A percentile compares a stretch with the other conserved stretches of the same genome.
phyloP scores from a whole-genome alignment of 2,797 vertebrate species.

The Australoheros facetus region DNA sequence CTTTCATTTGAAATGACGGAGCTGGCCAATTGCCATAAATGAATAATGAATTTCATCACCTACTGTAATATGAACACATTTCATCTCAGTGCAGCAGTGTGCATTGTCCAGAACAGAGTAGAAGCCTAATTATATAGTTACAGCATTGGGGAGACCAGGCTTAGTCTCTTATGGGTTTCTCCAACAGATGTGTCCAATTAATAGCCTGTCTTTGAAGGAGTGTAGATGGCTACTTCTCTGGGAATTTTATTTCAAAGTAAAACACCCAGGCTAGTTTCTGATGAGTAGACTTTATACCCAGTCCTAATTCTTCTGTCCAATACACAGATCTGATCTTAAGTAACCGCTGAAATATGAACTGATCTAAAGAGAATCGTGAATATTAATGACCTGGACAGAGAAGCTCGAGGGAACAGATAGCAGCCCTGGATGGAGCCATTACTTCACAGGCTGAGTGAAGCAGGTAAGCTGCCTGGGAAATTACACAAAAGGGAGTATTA shows the following conservation, averaged over 20 bases:
- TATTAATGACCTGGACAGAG: slow-evolving; percentile 51
- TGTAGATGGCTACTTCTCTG: slow-evolving; percentile 60
- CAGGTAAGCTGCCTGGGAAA: slow-evolving; percentile 37
- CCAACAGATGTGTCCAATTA: slow-evolving; percentile 78
- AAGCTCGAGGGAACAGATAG: slow-evolving; percentile 20
- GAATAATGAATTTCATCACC: slow-evolving; percentile 76
- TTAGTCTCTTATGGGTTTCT: slow-evolving; percentile 70
- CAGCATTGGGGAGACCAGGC: slow-evolving; percentile 42
- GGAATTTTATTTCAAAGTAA: slow-evolving; percentile 74
- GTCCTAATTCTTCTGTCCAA: slow-evolving; percentile 47
- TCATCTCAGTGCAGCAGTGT: slow-evolving; percentile 38
- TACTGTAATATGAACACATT: slow-evolving; percentile 50
- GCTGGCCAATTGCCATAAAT: slow-evolving; percentile 60
- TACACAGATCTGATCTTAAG: slow-evolving; percentile 24
- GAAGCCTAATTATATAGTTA: slow-evolving; percentile 61
- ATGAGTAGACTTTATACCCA: slow-evolving; percentile 49
- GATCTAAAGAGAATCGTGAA: slow-evolving; percentile 37
- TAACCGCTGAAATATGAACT: slow-evolving; percentile 30
- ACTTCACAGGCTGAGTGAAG: slow-evolving; percentile 22
- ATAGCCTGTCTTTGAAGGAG: slow-evolving; percentile 72
- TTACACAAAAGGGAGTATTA: slow-evolving; percentile 19
- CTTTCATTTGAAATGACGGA: slow-evolving; percentile 51
- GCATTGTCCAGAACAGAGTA: slow-evolving; percentile 61
- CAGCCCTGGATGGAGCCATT: slow-evolving; percentile 34
- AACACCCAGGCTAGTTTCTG: slow-evolving; percentile 44